These are phyloP conservation scores for Antheraea mylitta DNA, from an alignment of 1,140 invertebrate genomes.

Conservation along the genomic window DNA sequence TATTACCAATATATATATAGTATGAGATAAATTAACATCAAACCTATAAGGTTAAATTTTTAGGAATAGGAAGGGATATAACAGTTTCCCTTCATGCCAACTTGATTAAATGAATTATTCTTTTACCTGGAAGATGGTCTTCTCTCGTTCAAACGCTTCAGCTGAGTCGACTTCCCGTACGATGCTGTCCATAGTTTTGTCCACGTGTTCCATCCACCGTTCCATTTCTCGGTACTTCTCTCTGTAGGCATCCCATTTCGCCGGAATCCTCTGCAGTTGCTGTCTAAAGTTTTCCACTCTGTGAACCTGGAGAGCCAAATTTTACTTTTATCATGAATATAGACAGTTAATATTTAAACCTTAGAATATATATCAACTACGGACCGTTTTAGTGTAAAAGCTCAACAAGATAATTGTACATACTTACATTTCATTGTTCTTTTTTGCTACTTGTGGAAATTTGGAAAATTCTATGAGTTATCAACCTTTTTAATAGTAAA, in stretches of 20 bases:
- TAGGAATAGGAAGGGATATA: too few species aligned
- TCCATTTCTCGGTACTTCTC: conserved; percentile 91
- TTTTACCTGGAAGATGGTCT: conserved; percentile 91
- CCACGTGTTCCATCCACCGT: conserved; percentile 94
- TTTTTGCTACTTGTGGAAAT: too few species aligned
- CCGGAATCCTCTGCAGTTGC: conserved; percentile 91
- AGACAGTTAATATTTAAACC: too few species aligned
- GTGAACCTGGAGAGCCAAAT: conserved; percentile 4
- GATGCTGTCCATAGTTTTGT: conserved; percentile 89
- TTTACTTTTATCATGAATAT: background rate
- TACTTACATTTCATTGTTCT: too few species aligned
- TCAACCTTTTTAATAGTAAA: too few species aligned
- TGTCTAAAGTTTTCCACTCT: conserved; percentile 86
- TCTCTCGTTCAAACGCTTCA: conserved; percentile 94
- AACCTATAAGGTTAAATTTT: background rate
- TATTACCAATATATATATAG: too few species aligned
- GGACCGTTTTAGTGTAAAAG: too few species aligned
- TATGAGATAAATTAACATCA: too few species aligned
- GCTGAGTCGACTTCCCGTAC: conserved; percentile 90
- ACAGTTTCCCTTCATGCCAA: background rate
- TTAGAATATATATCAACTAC: too few species aligned
- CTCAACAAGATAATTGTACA: too few species aligned
- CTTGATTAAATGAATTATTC: too few species aligned
- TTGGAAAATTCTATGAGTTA: too few species aligned
- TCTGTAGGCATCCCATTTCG: conserved; percentile 93